These are phyloP conservation scores for Hippocampus kuda DNA, from an alignment of 2,797 vertebrate species.

Conservation along the genomic window DNA sequence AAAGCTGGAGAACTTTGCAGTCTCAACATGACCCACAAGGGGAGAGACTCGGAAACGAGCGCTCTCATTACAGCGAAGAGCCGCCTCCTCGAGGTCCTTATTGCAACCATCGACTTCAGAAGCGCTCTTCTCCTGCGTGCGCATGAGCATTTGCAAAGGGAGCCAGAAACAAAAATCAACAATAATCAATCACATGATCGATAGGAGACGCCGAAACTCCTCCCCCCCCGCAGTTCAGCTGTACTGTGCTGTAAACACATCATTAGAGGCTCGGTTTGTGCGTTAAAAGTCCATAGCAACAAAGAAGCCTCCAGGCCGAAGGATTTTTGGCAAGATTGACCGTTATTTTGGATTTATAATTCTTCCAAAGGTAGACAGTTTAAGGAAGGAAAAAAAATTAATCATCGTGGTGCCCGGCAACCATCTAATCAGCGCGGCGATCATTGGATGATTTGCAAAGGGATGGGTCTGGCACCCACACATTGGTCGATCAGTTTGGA, in stretches of 20 bases:
- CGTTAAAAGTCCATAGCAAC: too few relatives aligned
- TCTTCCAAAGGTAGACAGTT: background rate
- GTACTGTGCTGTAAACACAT: conserved; percentile 8
- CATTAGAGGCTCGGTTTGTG: background rate
- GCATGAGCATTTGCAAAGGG: conserved; percentile 11
- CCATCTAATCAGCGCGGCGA: background rate
- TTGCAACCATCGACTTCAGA: too few relatives aligned
- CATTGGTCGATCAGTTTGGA: background rate
- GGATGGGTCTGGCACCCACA: background rate
- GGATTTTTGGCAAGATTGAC: too few relatives aligned
- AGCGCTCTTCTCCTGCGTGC: background rate
- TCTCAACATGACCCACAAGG: conserved; percentile 41
- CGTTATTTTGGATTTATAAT: background rate
- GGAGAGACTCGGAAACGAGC: conserved; percentile 26
- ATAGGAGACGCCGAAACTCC: background rate
- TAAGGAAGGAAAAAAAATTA: too few relatives aligned
- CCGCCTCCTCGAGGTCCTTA: conserved; percentile 39
- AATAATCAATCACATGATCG: conserved; percentile 22
- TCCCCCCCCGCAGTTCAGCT: background rate
- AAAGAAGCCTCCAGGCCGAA: too few relatives aligned
- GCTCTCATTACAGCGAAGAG: conserved; percentile 47
- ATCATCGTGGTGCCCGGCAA: too few relatives aligned
- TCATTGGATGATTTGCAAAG: background rate
- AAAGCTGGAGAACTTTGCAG: conserved; percentile 7
- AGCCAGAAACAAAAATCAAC: conserved; percentile 2